phyloP scores from a whole-genome alignment of 2,888 invertebrate species.

The Scelioninae gen. 1 region DNA sequence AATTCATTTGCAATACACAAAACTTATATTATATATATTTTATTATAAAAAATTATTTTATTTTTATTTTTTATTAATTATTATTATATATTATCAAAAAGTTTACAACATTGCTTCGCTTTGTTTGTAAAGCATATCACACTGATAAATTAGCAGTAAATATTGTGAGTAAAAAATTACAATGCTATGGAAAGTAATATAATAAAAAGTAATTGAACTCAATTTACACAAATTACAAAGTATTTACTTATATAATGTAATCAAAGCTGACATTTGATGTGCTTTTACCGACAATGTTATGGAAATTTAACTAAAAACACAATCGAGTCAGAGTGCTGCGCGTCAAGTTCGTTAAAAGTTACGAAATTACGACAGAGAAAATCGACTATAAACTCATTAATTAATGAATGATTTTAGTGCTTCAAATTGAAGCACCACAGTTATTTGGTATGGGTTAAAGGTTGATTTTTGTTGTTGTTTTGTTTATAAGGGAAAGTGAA shows the following conservation, averaged over 20 bases:
- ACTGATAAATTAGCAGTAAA: too few species aligned
- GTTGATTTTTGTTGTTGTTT: conserved; percentile 19
- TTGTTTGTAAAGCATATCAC: too few species aligned
- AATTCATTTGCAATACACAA: too few species aligned
- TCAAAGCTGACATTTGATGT: conserved; percentile 22
- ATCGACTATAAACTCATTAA: conserved; percentile 45
- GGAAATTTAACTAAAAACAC: conserved; percentile 39
- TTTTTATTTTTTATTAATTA: too few species aligned
- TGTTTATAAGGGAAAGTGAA: conserved; percentile 32
- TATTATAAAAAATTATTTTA: too few species aligned
- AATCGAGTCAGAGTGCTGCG: conserved; percentile 8
- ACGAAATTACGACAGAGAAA: conserved; percentile 30
- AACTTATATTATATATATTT: too few species aligned
- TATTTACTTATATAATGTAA: conserved; percentile 21
- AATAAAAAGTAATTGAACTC: neutral
- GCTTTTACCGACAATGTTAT: conserved; percentile 20
- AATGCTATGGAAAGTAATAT: too few species aligned
- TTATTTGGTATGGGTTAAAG: neutral
- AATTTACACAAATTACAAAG: neutral
- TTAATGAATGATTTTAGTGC: conserved; percentile 38
- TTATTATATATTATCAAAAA: too few species aligned
- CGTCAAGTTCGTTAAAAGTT: conserved; percentile 41
- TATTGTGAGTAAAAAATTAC: too few species aligned
- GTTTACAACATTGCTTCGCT: too few species aligned
- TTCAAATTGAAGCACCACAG: conserved; percentile 7